phyloP scores from a whole-genome alignment of 2,888 invertebrate genomes.

The Temnothorax unifasciatus region DNA sequence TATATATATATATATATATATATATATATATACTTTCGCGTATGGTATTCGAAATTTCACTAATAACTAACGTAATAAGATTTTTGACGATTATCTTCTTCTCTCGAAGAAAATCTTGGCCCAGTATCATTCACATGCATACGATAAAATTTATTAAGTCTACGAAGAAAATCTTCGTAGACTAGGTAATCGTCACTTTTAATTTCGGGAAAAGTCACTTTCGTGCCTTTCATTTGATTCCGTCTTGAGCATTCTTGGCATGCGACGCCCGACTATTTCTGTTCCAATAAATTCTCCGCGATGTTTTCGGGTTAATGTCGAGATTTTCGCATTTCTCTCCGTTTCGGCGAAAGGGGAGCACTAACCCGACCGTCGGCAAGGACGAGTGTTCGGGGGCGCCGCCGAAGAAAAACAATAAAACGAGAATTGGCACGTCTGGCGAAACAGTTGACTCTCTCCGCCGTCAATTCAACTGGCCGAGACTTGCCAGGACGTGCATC shows the following conservation, averaged over 20 bases:
- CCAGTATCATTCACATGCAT: background rate
- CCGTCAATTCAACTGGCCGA: constrained; percentile 75
- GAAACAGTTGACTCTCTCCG: constrained; percentile 75
- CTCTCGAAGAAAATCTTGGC: background rate
- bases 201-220: background rate
- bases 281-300: constrained; percentile 23
- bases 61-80: background rate
- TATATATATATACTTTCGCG: background rate
- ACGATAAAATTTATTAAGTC: background rate
- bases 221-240: constrained; percentile 4
- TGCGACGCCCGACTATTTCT: constrained; percentile 18
- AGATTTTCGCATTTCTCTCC: constrained; percentile 66
- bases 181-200: background rate
- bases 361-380: constrained; percentile 75
- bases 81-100: background rate
- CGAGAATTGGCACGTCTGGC: constrained; percentile 77
- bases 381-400: constrained; percentile 69
- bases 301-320: constrained; percentile 49
- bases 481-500: constrained; percentile 63
- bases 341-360: constrained; percentile 72
- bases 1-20: background rate
- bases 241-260: constrained; percentile 26
- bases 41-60: background rate
- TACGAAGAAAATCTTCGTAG: background rate
- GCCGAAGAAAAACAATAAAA: constrained; percentile 76